Conservation (phyloP, 2,113 vertebrate genomes). For the Calypte anna region DNA sequence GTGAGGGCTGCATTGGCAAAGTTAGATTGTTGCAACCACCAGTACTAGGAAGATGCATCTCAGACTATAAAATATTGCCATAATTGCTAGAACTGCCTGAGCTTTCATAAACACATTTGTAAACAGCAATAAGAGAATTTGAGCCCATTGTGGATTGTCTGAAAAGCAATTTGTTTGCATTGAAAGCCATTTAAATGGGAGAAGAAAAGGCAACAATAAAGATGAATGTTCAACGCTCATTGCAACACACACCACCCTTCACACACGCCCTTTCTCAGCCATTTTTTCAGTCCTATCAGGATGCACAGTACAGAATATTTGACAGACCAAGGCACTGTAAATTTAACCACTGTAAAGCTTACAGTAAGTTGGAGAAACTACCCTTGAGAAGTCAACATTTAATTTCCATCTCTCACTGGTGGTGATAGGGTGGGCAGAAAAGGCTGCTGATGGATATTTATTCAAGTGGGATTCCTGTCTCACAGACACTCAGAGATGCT, state of each 20-base stretch:
- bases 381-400: not conserved
- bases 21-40: not conserved
- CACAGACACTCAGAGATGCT: not conserved
- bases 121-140: constrained; percentile 74
- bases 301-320: not conserved
- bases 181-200: constrained; percentile 38
- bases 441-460: not conserved
- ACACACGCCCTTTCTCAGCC: not conserved
- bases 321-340: not conserved
- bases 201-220: constrained; percentile 34
- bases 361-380: not conserved
- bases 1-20: constrained; percentile 8
- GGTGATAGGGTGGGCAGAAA: not conserved
- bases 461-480: not conserved
- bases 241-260: constrained; percentile 35
- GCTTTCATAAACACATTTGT: constrained; percentile 75
- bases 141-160: constrained; percentile 57
- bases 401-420: not conserved
- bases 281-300: constrained; percentile 40
- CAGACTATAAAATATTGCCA: constrained; percentile 59
- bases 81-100: constrained; percentile 65
- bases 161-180: constrained; percentile 62
- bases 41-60: constrained; percentile 58
- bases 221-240: constrained; percentile 44
- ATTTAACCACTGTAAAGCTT: not conserved